Conservation (phyloP, 2,888 invertebrate genomes). For the Lithophane ornitopus region DNA sequence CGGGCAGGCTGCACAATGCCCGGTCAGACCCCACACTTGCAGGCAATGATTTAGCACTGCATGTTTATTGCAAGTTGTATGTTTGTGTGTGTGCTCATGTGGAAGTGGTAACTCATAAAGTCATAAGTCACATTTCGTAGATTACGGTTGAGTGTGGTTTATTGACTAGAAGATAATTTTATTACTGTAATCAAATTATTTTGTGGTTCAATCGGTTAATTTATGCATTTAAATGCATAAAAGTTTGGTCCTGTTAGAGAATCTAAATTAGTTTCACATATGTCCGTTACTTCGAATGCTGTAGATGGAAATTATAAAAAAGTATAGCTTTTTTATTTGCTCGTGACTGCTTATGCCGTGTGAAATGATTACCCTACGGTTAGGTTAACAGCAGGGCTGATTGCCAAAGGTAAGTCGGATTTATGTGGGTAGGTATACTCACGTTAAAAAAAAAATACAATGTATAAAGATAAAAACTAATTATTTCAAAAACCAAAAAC, state of each 20-base stretch:
- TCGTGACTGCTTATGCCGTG: neutral
- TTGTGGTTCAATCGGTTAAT: constrained; percentile 1
- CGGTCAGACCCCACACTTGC: constrained; percentile 21
- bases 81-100: constrained; percentile 36
- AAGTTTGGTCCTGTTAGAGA: constrained; percentile 1
- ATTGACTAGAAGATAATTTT: constrained; percentile 33
- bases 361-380: neutral
- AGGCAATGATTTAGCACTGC: constrained; percentile 69
- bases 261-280: constrained; percentile 1
- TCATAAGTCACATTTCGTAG: constrained; percentile 28
- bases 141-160: constrained; percentile 35
- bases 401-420: too few species aligned
- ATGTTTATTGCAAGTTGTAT: constrained; percentile 52
- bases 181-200: constrained; percentile 17
- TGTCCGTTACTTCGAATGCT: constrained; percentile 20
- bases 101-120: constrained; percentile 43
- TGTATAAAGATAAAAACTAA: neutral
- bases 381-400: neutral
- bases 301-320: neutral
- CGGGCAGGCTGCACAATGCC: constrained; percentile 31
- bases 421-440: neutral
- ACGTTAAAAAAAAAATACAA: neutral
- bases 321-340: neutral
- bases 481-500: too few species aligned
- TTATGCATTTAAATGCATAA: constrained; percentile 21